Conservation (phyloP, 2,797 vertebrate genomes). For the Sebastes miniatus region DNA sequence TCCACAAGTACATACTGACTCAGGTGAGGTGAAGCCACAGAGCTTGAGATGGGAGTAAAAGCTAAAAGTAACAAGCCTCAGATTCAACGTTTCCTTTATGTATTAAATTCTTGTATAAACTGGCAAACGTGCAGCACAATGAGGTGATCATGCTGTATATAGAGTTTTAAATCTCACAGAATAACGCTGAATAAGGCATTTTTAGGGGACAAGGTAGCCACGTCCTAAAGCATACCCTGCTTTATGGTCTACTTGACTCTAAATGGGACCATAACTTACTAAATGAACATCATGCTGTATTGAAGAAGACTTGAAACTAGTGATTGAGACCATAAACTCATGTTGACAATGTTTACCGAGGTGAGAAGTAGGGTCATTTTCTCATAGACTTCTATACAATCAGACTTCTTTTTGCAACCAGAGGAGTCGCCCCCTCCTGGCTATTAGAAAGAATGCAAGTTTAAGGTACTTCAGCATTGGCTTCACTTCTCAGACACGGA, state of each 20-base stretch:
- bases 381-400: rapidly evolving
- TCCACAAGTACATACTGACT: background rate
- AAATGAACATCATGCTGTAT: too few relatives aligned
- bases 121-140: background rate
- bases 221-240: rapidly evolving
- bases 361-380: rapidly evolving
- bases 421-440: too few relatives aligned
- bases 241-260: too few relatives aligned
- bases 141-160: background rate
- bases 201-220: rapidly evolving
- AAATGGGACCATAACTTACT: too few relatives aligned
- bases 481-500: too few relatives aligned
- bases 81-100: background rate
- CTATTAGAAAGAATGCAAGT: too few relatives aligned
- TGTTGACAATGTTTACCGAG: too few relatives aligned
- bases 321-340: too few relatives aligned
- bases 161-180: background rate
- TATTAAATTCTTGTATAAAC: background rate
- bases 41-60: background rate
- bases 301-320: too few relatives aligned
- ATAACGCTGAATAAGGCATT: too few relatives aligned
- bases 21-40: background rate
- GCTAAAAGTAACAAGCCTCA: background rate
- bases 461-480: rapidly evolving
- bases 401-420: too few relatives aligned